phyloP scores from a whole-genome alignment of 2,113 vertebrate species.

The Stercorarius parasiticus region DNA sequence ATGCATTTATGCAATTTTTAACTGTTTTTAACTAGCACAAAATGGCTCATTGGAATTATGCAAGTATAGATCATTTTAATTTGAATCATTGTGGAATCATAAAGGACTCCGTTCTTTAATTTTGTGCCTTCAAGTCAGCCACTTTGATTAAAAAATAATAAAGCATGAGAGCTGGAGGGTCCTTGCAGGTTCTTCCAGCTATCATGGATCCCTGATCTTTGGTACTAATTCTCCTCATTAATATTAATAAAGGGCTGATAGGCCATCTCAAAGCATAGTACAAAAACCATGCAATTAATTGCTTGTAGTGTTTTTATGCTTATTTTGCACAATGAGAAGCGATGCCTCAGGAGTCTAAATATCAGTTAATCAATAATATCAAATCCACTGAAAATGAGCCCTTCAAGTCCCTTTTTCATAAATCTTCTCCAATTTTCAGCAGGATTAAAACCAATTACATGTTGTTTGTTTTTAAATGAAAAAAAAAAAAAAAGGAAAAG shows the following conservation, averaged over 20 bases:
- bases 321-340: constrained; percentile 75
- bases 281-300: constrained; percentile 74
- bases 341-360: constrained; percentile 65
- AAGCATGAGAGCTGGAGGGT: constrained; percentile 76
- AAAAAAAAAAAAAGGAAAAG: neutral
- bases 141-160: constrained; percentile 86
- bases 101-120: constrained; percentile 77
- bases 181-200: constrained; percentile 70
- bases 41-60: constrained; percentile 74
- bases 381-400: constrained; percentile 62
- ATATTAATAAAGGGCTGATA: constrained; percentile 79
- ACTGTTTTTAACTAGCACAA: constrained; percentile 81
- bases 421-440: constrained; percentile 10
- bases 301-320: constrained; percentile 77
- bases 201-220: constrained; percentile 75
- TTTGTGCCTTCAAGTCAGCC: constrained; percentile 79
- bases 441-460: constrained; percentile 17
- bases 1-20: constrained; percentile 78
- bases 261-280: constrained; percentile 65
- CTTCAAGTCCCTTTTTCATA: constrained; percentile 40
- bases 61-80: constrained; percentile 82
- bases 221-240: constrained; percentile 78
- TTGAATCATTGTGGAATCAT: constrained; percentile 80
- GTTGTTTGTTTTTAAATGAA: neutral
- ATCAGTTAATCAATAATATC: constrained; percentile 76